These are phyloP conservation scores for Phymastichus coffea DNA, from an alignment of 1,140 invertebrate species.

Conservation along the genomic window DNA sequence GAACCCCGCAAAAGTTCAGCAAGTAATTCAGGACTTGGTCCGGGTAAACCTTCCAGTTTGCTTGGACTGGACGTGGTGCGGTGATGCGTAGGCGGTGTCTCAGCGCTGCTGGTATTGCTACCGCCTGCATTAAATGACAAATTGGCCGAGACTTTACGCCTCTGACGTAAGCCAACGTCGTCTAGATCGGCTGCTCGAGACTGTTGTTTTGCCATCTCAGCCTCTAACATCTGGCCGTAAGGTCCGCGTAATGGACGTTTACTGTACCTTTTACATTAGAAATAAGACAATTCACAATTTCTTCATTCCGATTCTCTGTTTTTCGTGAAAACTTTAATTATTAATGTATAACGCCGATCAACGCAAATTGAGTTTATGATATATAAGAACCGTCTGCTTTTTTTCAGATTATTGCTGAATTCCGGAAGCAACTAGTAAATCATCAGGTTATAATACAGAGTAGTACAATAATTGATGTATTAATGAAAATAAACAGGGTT, in stretches of 20 bases:
- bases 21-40: conserved; percentile 69
- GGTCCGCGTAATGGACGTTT: conserved; percentile 76
- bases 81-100: conserved; percentile 61
- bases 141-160: conserved; percentile 50
- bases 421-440: too few species aligned
- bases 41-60: conserved; percentile 67
- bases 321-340: too few species aligned
- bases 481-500: too few species aligned
- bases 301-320: too few species aligned
- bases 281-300: too few species aligned
- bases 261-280: conserved; percentile 70
- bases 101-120: conserved; percentile 43
- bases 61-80: conserved; percentile 78
- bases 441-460: too few species aligned
- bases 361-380: too few species aligned
- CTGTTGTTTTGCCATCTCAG: conserved; percentile 78
- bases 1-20: conserved; percentile 73
- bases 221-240: conserved; percentile 81
- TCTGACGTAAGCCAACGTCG: conserved; percentile 41
- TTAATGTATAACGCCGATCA: too few species aligned
- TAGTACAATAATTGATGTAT: too few species aligned
- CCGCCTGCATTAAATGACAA: conserved; percentile 46
- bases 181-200: conserved; percentile 52
- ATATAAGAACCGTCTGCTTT: too few species aligned
- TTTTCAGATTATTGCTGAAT: too few species aligned